phyloP scores from a whole-genome alignment of 1,140 invertebrate genomes.

The Drosophila sturtevanti region DNA sequence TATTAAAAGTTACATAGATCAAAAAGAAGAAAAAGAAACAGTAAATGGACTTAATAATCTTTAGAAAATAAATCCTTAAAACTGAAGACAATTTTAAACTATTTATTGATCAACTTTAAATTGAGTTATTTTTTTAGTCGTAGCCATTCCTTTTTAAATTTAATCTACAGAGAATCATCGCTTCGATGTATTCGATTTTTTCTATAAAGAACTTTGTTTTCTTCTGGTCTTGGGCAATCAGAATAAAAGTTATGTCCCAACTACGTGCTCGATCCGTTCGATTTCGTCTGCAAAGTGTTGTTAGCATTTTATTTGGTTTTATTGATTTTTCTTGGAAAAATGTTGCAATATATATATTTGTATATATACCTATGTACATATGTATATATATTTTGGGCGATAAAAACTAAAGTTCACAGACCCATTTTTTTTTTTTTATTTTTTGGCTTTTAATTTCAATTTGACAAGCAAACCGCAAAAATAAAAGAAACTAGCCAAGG shows the following conservation, averaged over 20 bases:
- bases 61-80: too few species aligned
- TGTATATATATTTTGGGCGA: conserved; percentile 2
- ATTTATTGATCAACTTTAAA: too few species aligned
- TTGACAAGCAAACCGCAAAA: conserved; percentile 63
- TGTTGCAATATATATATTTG: neutral
- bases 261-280: conserved; percentile 18
- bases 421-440: conserved; percentile 53
- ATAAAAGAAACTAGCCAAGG: neutral
- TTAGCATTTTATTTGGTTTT: conserved; percentile 72
- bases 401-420: conserved; percentile 46
- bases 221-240: conserved; percentile 30
- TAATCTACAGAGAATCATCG: neutral
- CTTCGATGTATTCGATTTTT: neutral
- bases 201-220: neutral
- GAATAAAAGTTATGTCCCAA: conserved; percentile 36
- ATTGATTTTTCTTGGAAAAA: conserved; percentile 62
- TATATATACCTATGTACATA: neutral
- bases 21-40: too few species aligned
- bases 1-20: too few species aligned
- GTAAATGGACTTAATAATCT: too few species aligned
- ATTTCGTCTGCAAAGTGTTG: conserved; percentile 4
- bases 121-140: too few species aligned
- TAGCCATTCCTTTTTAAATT: neutral
- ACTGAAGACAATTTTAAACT: too few species aligned
- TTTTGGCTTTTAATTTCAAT: conserved; percentile 78